A percentile compares a stretch with the other conserved stretches of the same genome.
Conservation (phyloP, 2,888 invertebrate genomes). For the Helobdella robusta region DNA sequence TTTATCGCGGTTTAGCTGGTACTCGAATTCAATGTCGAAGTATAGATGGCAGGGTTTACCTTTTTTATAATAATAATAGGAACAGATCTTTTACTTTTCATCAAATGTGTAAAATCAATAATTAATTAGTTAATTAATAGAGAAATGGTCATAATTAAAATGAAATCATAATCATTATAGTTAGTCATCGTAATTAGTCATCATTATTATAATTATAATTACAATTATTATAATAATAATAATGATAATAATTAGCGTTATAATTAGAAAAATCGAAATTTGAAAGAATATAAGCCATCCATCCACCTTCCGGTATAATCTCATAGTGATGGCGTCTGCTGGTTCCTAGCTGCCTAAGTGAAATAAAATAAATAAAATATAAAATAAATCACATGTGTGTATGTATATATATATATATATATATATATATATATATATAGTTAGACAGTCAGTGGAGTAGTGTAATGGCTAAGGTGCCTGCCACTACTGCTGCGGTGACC, state of each 20-base stretch:
- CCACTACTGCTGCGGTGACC: too few species aligned
- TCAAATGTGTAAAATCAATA: background rate
- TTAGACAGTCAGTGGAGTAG: too few species aligned
- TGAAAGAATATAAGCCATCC: background rate
- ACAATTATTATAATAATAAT: background rate
- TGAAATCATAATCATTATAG: background rate
- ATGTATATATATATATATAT: too few species aligned
- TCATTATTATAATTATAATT: too few species aligned
- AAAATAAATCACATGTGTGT: background rate
- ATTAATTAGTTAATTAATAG: background rate
- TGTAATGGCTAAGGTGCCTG: too few species aligned
- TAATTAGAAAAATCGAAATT: background rate
- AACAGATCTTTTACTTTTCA: too few species aligned
- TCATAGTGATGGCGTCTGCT: slow-evolving; percentile 44
- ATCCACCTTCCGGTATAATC: slow-evolving; percentile 44
- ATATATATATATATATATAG: too few species aligned
- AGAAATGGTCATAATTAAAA: background rate
- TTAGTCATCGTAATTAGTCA: too few species aligned
- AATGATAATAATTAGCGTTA: background rate
- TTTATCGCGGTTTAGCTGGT: slow-evolving; percentile 47
- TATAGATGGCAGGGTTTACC: slow-evolving; percentile 55
- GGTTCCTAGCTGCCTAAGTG: slow-evolving; percentile 39
- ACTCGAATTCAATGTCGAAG: slow-evolving; percentile 56
- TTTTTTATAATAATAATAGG: slow-evolving; percentile 33
- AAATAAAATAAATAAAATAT: background rate